These are phyloP conservation scores for Patella vulgata DNA, from an alignment of 1,140 invertebrate genomes.

Conservation along the genomic window DNA sequence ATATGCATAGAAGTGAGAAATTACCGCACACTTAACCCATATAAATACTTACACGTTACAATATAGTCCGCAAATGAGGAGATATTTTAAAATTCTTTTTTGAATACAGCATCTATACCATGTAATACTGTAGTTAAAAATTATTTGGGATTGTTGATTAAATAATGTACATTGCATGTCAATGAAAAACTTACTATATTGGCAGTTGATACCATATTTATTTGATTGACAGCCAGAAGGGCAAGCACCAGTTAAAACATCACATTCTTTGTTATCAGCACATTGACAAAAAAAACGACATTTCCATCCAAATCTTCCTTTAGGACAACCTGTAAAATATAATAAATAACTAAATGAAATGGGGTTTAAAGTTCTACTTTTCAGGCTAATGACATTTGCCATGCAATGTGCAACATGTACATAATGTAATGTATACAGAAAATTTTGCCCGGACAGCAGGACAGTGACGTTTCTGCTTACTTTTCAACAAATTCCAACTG, in stretches of 20 bases:
- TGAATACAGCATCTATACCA: background rate
- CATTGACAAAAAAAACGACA: conserved; percentile 29
- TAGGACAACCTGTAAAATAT: conserved; percentile 12
- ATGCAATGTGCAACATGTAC: no score
- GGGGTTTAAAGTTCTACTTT: no score
- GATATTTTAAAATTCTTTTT: background rate
- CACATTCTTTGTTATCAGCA: conserved; percentile 24
- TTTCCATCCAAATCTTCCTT: conserved; percentile 31
- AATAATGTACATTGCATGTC: no score
- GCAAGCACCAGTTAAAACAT: conserved; percentile 28
- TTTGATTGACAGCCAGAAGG: conserved; percentile 24
- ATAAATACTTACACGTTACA: background rate
- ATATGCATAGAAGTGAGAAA: no score
- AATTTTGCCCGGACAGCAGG: no score
- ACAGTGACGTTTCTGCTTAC: no score
- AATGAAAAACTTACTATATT: conserved; percentile 25
- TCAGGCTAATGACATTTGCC: no score
- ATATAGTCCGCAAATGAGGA: background rate
- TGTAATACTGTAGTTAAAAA: no score
- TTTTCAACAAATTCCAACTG: no score
- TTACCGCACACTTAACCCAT: no score
- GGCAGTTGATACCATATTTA: conserved; percentile 30
- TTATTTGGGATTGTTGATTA: no score
- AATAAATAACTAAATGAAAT: background rate
- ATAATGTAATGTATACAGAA: no score